phyloP scores from a whole-genome alignment of 2,113 vertebrate genomes.

The Mohoua ochrocephala region DNA sequence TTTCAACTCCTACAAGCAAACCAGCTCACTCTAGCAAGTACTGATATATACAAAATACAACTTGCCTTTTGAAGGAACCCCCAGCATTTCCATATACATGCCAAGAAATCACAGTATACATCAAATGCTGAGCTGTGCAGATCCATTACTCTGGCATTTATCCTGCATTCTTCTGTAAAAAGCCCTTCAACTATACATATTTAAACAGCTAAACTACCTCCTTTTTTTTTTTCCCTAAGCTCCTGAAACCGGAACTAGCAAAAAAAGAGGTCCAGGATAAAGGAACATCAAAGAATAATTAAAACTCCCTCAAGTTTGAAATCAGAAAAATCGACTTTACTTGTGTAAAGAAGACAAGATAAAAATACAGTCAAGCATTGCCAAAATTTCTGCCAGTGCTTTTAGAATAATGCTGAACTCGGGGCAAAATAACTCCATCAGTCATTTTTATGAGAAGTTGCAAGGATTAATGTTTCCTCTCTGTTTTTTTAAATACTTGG shows the following conservation, averaged over 20 bases:
- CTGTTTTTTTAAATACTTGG: neutral
- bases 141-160: neutral
- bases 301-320: neutral
- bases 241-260: neutral
- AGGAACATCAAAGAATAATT: neutral
- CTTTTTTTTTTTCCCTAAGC: neutral
- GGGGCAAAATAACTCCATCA: neutral
- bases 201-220: neutral
- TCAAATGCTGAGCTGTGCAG: neutral
- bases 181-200: neutral
- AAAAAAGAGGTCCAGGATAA: neutral
- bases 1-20: neutral
- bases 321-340: neutral
- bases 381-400: neutral
- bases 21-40: neutral
- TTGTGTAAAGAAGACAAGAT: neutral
- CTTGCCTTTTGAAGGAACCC: neutral
- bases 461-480: neutral
- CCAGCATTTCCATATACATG: neutral
- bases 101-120: neutral
- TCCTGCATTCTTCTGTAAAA: neutral
- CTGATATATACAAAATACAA: neutral
- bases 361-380: neutral
- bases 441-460: neutral
- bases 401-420: neutral